phyloP scores from a whole-genome alignment of 2,113 vertebrate species.

The Circaetus cinerascens region DNA sequence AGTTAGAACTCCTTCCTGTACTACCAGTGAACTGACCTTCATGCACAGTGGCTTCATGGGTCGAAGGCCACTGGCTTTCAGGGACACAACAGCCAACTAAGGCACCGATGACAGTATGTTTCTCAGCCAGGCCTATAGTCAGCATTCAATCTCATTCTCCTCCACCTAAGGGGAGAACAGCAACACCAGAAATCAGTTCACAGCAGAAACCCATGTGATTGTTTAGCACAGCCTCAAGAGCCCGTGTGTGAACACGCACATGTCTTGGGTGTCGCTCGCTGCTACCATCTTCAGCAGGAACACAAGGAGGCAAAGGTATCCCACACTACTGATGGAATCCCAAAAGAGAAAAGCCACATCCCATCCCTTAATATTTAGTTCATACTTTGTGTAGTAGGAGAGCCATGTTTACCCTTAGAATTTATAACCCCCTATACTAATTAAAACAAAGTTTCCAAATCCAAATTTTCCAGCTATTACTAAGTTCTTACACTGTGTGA shows the following conservation, averaged over 20 bases:
- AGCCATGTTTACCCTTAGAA: neutral
- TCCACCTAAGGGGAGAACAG: conserved; percentile 86
- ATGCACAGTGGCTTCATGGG: conserved; percentile 83
- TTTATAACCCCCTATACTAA: neutral
- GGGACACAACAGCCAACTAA: conserved; percentile 81
- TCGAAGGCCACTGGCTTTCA: conserved; percentile 78
- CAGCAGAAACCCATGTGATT: conserved; percentile 79
- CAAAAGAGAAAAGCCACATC: conserved; percentile 13
- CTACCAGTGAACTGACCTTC: conserved; percentile 78
- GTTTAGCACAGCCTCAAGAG: conserved; percentile 86
- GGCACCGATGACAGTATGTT: conserved; percentile 86
- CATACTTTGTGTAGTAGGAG: neutral
- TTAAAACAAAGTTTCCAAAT: neutral
- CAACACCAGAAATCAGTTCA: conserved; percentile 94
- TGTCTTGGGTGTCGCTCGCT: conserved; percentile 76
- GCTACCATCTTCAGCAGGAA: conserved; percentile 44
- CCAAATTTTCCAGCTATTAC: neutral
- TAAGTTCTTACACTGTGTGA: neutral
- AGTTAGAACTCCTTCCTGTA: conserved; percentile 73
- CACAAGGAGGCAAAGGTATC: conserved; percentile 22
- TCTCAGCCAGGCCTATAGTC: conserved; percentile 94
- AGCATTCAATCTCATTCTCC: conserved; percentile 80
- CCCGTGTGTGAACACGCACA: conserved; percentile 76
- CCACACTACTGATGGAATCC: neutral
- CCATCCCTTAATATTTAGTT: neutral